Base-by-base conservation (phyloP, 2,113 vertebrate species). In the Oncorhynchus gorbuscha region DNA sequence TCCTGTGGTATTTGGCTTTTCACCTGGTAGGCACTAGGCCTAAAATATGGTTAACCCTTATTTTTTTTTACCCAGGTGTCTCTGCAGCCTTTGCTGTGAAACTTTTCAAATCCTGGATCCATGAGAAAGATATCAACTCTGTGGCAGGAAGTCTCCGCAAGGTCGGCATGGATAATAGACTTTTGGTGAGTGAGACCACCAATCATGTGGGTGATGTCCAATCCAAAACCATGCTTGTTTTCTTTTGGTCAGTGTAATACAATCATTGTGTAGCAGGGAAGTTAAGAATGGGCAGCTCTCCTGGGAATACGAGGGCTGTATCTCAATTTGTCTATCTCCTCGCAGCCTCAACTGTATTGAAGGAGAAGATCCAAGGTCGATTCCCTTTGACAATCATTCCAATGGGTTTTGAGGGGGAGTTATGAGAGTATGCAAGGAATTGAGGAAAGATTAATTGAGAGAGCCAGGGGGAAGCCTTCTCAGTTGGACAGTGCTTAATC, bases 91-190 rank as follows among this genome's bases (percentile, higher is more conserved):
- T 99, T 85, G 97, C 97, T 82, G 96, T 99, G 79, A 99, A 99
- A 91, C 94, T 99, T 78, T 99, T 99, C 91, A 99, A 99, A 93
- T 97, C 97, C 1, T 99, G 97, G 98, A 96, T 99, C 87, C 96
- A 96, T 71, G 97, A 99, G 86, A 99, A 96, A 88, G 97, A 99
- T 88, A 97, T 99, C 86, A 95, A 95, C 83, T 97, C 97, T 3
- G 96, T 99, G 18, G 94, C 97, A 86, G 94, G 85, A 86, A 97
- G 94, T 84, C 96, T 98, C 79, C 94, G 97, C 59, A 99, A 97
- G 91, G 97, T 99, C 80, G 96, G 96, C 91, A 99, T 99, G 97
- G 97, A 99, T 87, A 99, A 96, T 89, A 95, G 97, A 87, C 93
- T 99, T 82, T 95, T 98, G 97, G 97, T 99, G 86, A 90, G 91